Percentiles rank a stretch among this genome's conserved stretches.
Evolutionary conservation across 30 jellyfish, hydroid and myxozoan species (phyloP).

Genomic region (Cassiopea andromeda): DNA sequence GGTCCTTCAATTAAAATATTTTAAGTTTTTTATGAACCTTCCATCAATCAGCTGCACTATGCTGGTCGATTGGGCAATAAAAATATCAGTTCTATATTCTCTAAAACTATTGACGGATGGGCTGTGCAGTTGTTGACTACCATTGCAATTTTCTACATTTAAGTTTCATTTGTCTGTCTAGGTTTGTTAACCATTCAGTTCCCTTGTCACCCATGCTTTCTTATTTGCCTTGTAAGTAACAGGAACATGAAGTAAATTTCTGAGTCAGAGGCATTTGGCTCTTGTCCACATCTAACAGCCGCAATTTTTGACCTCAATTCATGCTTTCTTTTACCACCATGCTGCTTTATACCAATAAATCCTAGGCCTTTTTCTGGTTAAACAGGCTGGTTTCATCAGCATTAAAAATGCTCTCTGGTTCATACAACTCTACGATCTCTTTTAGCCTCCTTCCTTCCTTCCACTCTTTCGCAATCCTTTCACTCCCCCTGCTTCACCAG

Average conservation of each 20-base stretch:
- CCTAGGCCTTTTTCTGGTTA: neutral
- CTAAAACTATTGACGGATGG: constrained; percentile 15
- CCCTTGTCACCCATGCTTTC: neutral
- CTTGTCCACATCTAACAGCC: neutral
- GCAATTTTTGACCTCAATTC: constrained; percentile 32
- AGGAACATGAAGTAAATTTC: neutral
- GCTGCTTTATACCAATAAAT: constrained; percentile 3
- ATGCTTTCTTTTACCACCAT: constrained; percentile 5
- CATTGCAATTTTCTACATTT: constrained; percentile 5
- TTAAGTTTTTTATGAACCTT: constrained; percentile 35
- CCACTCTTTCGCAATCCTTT: constrained; percentile 8
- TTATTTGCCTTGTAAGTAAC: neutral
- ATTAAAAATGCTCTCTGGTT: constrained; percentile 36
- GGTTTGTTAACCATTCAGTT: neutral
- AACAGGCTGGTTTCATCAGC: constrained; percentile 47
- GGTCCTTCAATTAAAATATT: neutral
- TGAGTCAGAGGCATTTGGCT: neutral
- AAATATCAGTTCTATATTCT: constrained; percentile 23
- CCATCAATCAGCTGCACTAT: constrained; percentile 30
- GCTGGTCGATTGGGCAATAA: constrained; percentile 43
- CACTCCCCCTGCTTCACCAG: constrained; percentile 12
- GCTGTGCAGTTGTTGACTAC: constrained; percentile 47
- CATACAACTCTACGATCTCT: constrained; percentile 2
- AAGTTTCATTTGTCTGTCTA: constrained; percentile 5
- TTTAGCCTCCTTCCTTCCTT: neutral